Conservation (phyloP, 1,140 invertebrate genomes). For the Pogonognathellus flavescens region DNA sequence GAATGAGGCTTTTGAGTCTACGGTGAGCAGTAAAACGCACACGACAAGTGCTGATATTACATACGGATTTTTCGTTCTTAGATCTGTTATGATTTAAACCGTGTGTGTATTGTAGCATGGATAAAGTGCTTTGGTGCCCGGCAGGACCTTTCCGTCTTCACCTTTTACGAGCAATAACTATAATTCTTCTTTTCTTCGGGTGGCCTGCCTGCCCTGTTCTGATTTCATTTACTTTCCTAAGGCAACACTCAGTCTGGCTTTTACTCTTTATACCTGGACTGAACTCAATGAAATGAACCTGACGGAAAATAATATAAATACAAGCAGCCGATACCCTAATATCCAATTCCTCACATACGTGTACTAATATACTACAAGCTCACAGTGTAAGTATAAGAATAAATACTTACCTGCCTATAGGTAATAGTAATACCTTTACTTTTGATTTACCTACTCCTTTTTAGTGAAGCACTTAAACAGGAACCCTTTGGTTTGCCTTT, state of each 20-base stretch:
- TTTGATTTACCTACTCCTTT: too few relatives aligned
- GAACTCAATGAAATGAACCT: neutral
- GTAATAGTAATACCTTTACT: too few relatives aligned
- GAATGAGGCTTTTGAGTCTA: neutral
- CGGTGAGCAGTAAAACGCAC: neutral
- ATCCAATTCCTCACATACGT: too few relatives aligned
- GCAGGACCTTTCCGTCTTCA: constrained; percentile 9
- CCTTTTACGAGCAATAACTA: constrained; percentile 50
- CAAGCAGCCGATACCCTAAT: neutral
- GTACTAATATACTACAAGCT: neutral
- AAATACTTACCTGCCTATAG: too few relatives aligned
- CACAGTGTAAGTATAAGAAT: too few relatives aligned
- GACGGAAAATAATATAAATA: constrained; percentile 7
- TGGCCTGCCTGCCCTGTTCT: constrained; percentile 10
- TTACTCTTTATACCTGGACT: neutral
- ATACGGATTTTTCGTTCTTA: neutral
- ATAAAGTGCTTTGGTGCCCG: constrained; percentile 21
- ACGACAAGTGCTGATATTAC: neutral
- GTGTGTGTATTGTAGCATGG: neutral
- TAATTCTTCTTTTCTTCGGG: constrained; percentile 46
- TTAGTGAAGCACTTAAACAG: too few relatives aligned
- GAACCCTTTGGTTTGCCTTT: too few relatives aligned
- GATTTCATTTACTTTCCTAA: constrained; percentile 18
- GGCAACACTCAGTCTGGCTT: neutral
- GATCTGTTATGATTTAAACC: neutral